These are phyloP conservation scores for Brachypodius melanocephalos DNA, from an alignment of 2,113 vertebrate species.

Conservation along the genomic window DNA sequence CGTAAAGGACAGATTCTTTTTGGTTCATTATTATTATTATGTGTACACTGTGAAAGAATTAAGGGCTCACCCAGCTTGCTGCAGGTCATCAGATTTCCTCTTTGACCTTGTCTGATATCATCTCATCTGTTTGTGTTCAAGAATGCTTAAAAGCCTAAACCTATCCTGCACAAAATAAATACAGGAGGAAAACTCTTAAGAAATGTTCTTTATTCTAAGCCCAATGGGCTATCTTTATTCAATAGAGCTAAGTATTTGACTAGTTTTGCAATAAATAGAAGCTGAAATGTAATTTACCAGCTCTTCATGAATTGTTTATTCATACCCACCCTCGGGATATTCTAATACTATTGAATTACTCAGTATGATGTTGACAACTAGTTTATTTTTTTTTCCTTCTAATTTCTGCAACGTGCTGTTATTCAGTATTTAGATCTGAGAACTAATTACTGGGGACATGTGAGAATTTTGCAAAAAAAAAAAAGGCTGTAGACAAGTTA, in stretches of 20 bases:
- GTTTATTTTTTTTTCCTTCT: neutral
- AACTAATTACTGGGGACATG: slow-evolving; percentile 23
- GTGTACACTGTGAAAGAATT: neutral
- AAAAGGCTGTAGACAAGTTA: neutral
- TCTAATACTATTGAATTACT: slow-evolving; percentile 57
- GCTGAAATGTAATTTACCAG: slow-evolving; percentile 62
- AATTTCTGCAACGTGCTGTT: slow-evolving; percentile 38
- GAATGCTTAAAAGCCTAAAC: neutral
- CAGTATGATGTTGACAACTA: slow-evolving; percentile 50
- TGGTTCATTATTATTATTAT: neutral
- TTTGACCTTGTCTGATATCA: slow-evolving; percentile 11
- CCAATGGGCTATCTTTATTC: slow-evolving; percentile 24
- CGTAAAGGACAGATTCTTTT: neutral
- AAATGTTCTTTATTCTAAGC: slow-evolving; percentile 34
- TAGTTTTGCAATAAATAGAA: slow-evolving; percentile 62
- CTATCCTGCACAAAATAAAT: neutral
- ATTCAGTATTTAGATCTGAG: slow-evolving; percentile 5
- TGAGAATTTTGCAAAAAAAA: neutral
- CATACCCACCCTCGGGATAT: slow-evolving; percentile 41
- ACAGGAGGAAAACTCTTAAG: neutral
- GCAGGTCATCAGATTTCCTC: slow-evolving; percentile 10
- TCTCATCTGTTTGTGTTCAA: neutral
- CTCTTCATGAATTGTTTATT: slow-evolving; percentile 68
- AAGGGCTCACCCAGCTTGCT: slow-evolving; percentile 9
- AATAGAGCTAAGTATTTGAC: slow-evolving; percentile 39